Percentiles rank a stretch among this genome's conserved stretches.
Evolutionary conservation across 2,797 vertebrate genomes (phyloP).

Genomic region (Microhierax caerulescens): DNA sequence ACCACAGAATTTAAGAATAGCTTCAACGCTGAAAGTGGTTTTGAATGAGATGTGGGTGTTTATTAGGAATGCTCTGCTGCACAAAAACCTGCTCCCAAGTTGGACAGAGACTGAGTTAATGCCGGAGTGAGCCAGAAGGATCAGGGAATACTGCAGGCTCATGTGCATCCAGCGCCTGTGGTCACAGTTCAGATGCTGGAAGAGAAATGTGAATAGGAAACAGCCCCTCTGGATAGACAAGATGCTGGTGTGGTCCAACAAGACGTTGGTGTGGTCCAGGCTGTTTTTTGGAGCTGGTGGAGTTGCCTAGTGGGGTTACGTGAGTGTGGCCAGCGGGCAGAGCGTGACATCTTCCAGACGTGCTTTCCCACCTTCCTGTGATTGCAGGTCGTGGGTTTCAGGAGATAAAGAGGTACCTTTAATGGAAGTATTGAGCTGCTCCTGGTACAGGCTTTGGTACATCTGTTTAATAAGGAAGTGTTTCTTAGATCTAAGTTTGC

Average conservation of each 20-base stretch:
- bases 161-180: neutral
- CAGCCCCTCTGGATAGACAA: rapidly evolving
- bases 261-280: neutral
- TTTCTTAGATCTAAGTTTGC: neutral
- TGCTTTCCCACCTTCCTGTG: neutral
- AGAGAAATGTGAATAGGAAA: neutral
- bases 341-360: neutral
- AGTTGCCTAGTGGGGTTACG: neutral
- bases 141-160: neutral
- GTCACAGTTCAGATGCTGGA: neutral
- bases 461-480: neutral
- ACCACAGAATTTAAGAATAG: slow-evolving; percentile 13
- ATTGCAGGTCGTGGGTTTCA: neutral
- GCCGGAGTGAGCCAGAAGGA: neutral
- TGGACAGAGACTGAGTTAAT: neutral
- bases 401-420: neutral
- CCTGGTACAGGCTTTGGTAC: neutral
- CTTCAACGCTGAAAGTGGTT: neutral
- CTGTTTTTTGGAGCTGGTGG: neutral
- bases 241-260: neutral
- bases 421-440: rapidly evolving
- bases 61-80: slow-evolving; percentile 7
- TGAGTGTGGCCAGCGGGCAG: rapidly evolving
- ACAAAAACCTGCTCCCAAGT: neutral
- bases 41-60: slow-evolving; percentile 24